Conservation (phyloP, 2,113 vertebrate genomes). For the Aphyosemion australe region DNA sequence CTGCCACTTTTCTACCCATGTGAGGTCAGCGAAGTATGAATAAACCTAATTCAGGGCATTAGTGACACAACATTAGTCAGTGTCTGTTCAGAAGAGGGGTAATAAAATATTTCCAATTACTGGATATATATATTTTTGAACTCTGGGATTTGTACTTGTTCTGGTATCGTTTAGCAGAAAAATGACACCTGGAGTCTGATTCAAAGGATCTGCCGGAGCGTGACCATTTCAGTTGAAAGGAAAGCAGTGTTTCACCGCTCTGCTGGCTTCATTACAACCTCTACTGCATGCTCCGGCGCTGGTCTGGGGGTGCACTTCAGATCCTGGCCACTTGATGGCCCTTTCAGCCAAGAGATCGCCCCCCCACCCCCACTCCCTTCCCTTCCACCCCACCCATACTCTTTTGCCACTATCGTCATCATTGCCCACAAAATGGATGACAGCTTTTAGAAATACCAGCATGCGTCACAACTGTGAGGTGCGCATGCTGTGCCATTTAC, state of each 20-base stretch:
- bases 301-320: slow-evolving; percentile 50
- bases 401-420: slow-evolving; percentile 67
- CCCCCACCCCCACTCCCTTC: slow-evolving; percentile 16
- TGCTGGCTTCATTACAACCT: slow-evolving; percentile 20
- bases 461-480: slow-evolving; percentile 79
- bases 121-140: neutral
- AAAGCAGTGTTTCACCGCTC: slow-evolving; percentile 45
- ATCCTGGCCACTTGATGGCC: slow-evolving; percentile 71
- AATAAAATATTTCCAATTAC: slow-evolving; percentile 21
- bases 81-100: slow-evolving; percentile 12
- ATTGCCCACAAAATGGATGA: slow-evolving; percentile 83
- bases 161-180: slow-evolving; percentile 20
- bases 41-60: slow-evolving; percentile 36
- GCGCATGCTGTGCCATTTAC: slow-evolving; percentile 77
- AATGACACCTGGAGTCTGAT: slow-evolving; percentile 28
- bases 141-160: neutral
- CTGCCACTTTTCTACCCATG: slow-evolving; percentile 30
- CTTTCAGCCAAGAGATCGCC: slow-evolving; percentile 68
- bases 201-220: slow-evolving; percentile 49
- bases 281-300: neutral
- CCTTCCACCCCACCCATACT: slow-evolving; percentile 14
- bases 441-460: slow-evolving; percentile 79
- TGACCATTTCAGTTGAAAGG: slow-evolving; percentile 44
- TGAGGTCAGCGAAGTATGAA: slow-evolving; percentile 48
- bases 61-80: slow-evolving; percentile 27